Conservation (phyloP, 2,888 invertebrate species). For the Lasioglossum zephyrum region DNA sequence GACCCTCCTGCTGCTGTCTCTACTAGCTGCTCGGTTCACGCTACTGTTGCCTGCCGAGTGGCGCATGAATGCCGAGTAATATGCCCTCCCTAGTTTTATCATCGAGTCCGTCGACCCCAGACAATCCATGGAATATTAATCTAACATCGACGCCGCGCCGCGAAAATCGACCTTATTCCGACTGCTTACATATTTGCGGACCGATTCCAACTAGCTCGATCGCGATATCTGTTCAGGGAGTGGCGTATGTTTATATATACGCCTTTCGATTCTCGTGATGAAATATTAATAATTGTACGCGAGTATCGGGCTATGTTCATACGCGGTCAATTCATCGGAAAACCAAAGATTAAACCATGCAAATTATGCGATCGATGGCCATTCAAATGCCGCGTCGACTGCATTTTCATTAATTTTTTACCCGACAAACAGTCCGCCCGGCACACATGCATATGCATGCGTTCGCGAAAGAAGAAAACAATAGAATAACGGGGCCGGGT, state of each 20-base stretch:
- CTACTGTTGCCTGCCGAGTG: background rate
- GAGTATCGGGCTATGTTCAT: background rate
- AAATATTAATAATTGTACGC: background rate
- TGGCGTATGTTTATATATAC: background rate
- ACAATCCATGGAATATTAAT: slow-evolving; percentile 67
- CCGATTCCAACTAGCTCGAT: background rate
- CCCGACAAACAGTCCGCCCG: background rate
- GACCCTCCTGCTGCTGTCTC: slow-evolving; percentile 16
- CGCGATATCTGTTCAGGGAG: background rate
- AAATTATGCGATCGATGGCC: background rate
- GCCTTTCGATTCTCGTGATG: background rate
- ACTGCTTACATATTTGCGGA: slow-evolving; percentile 16
- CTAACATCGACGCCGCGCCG: slow-evolving; percentile 64
- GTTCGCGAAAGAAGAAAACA: background rate
- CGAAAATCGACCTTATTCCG: slow-evolving; percentile 62
- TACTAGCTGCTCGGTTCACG: background rate
- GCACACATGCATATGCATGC: background rate
- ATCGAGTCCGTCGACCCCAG: slow-evolving; percentile 59
- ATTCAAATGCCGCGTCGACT: background rate
- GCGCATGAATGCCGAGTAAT: slow-evolving; percentile 46
- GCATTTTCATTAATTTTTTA: too few relatives aligned
- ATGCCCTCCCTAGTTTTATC: slow-evolving; percentile 48
- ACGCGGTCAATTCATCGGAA: background rate
- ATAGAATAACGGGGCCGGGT: background rate
- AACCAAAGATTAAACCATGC: background rate